Conservation (phyloP, 2,888 invertebrate species). For the Sphaerophoria rueppellii region DNA sequence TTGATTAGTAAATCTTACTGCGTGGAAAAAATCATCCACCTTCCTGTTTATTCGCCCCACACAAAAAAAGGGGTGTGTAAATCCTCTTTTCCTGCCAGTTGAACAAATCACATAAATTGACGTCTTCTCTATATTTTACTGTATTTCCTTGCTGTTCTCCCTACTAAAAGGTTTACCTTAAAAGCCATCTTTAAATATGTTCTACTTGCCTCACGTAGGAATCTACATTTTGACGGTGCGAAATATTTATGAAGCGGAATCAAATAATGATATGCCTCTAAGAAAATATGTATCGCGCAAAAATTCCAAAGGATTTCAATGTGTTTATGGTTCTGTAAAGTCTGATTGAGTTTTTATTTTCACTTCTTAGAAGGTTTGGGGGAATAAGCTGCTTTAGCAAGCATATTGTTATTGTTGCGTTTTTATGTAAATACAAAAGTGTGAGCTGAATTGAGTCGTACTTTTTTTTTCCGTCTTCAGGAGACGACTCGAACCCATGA, state of each 20-base stretch:
- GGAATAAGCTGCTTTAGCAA: constrained; percentile 4
- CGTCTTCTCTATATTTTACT: constrained; percentile 44
- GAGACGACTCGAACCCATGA: neutral
- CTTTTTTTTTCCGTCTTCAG: neutral
- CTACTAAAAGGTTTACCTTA: neutral
- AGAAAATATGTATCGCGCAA: constrained; percentile 27
- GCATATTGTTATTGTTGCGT: neutral
- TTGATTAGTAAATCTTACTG: constrained; percentile 33
- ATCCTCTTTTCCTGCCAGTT: constrained; percentile 53
- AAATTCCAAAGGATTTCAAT: constrained; percentile 26
- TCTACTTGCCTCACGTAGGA: constrained; percentile 7
- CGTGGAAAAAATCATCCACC: neutral
- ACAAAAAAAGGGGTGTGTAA: constrained; percentile 20
- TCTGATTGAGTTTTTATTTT: constrained; percentile 59
- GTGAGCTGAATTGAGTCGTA: neutral
- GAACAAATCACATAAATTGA: constrained; percentile 55
- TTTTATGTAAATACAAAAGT: neutral
- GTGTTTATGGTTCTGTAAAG: constrained; percentile 36
- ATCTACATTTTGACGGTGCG: neutral
- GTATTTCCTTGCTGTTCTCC: neutral
- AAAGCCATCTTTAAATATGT: constrained; percentile 9
- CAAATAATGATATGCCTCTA: constrained; percentile 63
- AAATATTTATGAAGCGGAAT: constrained; percentile 69
- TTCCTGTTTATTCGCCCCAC: neutral
- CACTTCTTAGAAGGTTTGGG: neutral